Evolutionary conservation across 2,113 vertebrate species (phyloP), one percentile per base, ranked within the genome.

Genomic region (Zapus hudsonius): DNA sequence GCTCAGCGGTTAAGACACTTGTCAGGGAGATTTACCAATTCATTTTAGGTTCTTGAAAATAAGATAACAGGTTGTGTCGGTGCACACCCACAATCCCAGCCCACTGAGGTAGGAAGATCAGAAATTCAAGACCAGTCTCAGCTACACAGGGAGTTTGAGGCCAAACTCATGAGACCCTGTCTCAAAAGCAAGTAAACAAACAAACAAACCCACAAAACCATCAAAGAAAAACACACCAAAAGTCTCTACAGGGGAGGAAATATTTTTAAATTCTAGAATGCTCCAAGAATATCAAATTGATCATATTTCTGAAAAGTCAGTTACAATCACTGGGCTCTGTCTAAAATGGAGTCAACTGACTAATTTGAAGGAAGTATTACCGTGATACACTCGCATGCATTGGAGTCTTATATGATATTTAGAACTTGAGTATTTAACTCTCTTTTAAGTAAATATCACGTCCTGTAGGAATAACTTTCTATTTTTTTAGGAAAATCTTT

Each of bases 351-450:
- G 69, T 23, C 3, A 64, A 81, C 22, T 72, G 23, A 40, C 13
- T 4, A 12, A 29, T n/a, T 19, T 17, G 8, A 78, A 16, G 0
- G 13, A 20, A 38, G 13, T 9, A 5, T 20, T 0, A 40, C 4
- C 36, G 6, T 3, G 44, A 10, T 0, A 1, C 17, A 2, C 0
- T 36, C 15, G 4, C 13, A 33, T 11, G 42, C 52, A n/a, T 20
- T 27, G 16, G 63, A 22, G n/a, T 66, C 22, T 69, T 3, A 1
- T 7, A 2, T 5, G 31, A 23, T 36, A 22, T 23, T 67, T 19
- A 64, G 61, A 44, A 52, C 27, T 10, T 84, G 29, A 16, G 3
- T 16, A 31, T 70, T 61, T 61, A 59, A n/a, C 22, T 70, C 16
- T 64, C 44, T 31, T 52, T 70, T 61, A 5, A 2, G 22, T 42